A percentile compares a stretch with the other conserved stretches of the same genome.
Conservation (phyloP, 2,888 invertebrate genomes). For the Amphipyra tragopoginis region DNA sequence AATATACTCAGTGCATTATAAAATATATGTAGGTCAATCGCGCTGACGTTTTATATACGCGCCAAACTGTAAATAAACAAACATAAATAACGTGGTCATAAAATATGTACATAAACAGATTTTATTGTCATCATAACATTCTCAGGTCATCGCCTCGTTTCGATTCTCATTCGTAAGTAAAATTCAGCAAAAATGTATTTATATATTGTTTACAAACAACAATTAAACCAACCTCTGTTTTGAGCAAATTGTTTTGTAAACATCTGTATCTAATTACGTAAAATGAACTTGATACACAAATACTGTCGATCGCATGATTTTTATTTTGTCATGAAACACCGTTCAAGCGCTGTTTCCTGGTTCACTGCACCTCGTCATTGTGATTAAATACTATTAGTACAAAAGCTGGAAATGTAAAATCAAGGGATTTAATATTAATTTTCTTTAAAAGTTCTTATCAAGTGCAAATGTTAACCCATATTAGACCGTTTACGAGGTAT, state of each 20-base stretch:
- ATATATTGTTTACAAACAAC: conserved; percentile 8
- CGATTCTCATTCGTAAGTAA: no score
- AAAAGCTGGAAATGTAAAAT: not conserved
- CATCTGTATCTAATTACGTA: conserved; percentile 25
- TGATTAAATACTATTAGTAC: conserved; percentile 20
- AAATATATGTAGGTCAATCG: conserved; percentile 29
- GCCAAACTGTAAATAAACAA: conserved; percentile 35
- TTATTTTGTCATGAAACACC: conserved; percentile 8
- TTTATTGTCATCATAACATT: conserved; percentile 44
- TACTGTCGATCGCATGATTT: conserved; percentile 1
- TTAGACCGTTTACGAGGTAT: no score
- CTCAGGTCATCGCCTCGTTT: conserved; percentile 38
- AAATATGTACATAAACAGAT: conserved; percentile 40
- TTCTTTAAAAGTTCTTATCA: no score
- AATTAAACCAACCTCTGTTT: conserved; percentile 1
- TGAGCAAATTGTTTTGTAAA: conserved; percentile 15
- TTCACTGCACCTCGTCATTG: conserved; percentile 19
- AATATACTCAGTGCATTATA: not conserved
- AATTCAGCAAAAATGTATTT: no score
- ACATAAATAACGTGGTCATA: conserved; percentile 31
- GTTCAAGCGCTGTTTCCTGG: conserved; percentile 24
- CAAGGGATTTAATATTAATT: no score
- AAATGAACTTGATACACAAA: not conserved
- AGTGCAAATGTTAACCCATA: no score
- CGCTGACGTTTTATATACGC: conserved; percentile 6